These are phyloP conservation scores for Pocillopora damicornis DNA, from an alignment of 64 coral and sea anemone species.

Conservation along the genomic window DNA sequence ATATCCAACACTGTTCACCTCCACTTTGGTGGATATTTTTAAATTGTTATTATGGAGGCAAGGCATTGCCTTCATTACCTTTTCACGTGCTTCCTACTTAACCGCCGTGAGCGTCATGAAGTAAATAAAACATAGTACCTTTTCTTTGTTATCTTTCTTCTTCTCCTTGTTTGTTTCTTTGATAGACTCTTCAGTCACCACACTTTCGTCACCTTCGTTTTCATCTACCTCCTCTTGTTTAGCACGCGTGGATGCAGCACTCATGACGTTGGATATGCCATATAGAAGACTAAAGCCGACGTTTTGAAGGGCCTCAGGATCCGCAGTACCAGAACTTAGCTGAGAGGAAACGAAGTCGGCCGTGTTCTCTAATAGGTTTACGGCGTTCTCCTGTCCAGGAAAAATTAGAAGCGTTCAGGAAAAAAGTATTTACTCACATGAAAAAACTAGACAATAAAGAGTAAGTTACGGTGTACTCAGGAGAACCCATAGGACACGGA, in stretches of 20 bases:
- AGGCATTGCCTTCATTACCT: too few species aligned
- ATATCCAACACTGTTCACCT: too few species aligned
- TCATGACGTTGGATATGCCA: constrained; percentile 54
- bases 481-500: too few species aligned
- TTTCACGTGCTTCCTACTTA: too few species aligned
- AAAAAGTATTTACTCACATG: background rate
- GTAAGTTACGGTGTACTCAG: too few species aligned
- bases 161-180: constrained; percentile 36
- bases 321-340: constrained; percentile 17
- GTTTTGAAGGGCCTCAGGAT: constrained; percentile 41
- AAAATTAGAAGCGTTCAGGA: background rate
- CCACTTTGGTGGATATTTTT: too few species aligned
- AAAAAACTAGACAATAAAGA: too few species aligned
- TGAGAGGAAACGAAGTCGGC: constrained; percentile 54
- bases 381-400: constrained; percentile 66
- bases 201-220: background rate
- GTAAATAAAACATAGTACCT: constrained; percentile 12
- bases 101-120: background rate
- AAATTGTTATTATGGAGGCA: too few species aligned
- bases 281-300: constrained; percentile 58
- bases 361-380: constrained; percentile 62
- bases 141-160: constrained; percentile 10
- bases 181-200: background rate
- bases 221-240: background rate
- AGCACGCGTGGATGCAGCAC: constrained; percentile 27